These are phyloP conservation scores for Apis mellifera DNA, from an alignment of 1,140 invertebrate species.

Conservation along the genomic window DNA sequence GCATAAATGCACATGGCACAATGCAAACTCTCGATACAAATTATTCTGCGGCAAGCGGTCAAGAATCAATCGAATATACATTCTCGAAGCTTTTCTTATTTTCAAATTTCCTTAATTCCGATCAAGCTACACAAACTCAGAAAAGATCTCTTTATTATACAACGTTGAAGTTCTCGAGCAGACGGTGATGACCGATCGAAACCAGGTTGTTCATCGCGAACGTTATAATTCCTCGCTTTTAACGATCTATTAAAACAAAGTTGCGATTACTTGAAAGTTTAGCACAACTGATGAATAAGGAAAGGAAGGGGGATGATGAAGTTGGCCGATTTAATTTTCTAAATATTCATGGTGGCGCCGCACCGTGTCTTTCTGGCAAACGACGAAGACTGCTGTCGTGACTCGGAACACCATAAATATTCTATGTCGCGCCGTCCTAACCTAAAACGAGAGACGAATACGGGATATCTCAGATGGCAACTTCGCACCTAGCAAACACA, in stretches of 20 bases:
- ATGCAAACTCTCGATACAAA: not conserved
- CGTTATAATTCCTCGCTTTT: not conserved
- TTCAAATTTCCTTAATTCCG: too few relatives aligned
- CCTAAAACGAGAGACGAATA: conserved; percentile 65
- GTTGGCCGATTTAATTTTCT: conserved; percentile 65
- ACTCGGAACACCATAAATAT: conserved; percentile 66
- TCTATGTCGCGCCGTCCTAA: conserved; percentile 53
- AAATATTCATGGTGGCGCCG: conserved; percentile 62
- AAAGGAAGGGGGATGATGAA: conserved; percentile 20
- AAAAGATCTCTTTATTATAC: not conserved
- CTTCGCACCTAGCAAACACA: not conserved
- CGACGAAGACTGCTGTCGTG: conserved; percentile 17
- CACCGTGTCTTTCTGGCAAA: conserved; percentile 39
- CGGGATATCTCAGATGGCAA: conserved; percentile 47
- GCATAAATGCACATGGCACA: not conserved
- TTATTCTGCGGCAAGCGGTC: too few relatives aligned
- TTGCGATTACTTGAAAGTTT: not conserved
- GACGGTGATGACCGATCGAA: not conserved
- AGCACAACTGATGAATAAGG: not conserved
- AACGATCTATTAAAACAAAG: conserved; percentile 10
- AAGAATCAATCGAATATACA: not conserved
- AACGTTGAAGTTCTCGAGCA: not conserved
- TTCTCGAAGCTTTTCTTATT: too few relatives aligned
- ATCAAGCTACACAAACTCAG: not conserved
- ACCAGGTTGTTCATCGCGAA: not conserved